Evolutionary conservation across 2,113 vertebrate species (phyloP).

Genomic region (Channa maculata): DNA sequence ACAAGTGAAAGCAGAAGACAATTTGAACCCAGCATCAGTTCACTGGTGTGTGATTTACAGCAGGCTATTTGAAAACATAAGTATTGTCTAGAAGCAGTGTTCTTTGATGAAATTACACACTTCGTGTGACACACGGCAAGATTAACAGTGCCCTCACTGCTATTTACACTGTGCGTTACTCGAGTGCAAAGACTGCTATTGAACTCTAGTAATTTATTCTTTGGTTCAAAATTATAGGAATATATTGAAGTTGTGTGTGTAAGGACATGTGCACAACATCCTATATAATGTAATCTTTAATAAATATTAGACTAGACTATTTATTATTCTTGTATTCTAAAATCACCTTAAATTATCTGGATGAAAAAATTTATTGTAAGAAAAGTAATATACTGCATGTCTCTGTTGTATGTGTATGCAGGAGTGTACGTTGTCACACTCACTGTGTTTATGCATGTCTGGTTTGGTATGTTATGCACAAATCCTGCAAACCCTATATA

Average conservation of each 20-base stretch:
- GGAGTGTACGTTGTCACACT: slow-evolving; percentile 15
- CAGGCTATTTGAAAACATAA: slow-evolving; percentile 19
- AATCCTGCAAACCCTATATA: slow-evolving; percentile 47
- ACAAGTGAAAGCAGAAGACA: slow-evolving; percentile 9
- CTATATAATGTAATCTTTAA: slow-evolving; percentile 57
- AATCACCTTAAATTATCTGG: slow-evolving; percentile 31
- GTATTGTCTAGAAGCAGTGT: slow-evolving; percentile 3
- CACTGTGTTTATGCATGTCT: slow-evolving; percentile 34
- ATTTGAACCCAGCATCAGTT: slow-evolving; percentile 24
- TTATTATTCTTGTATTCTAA: slow-evolving; percentile 29
- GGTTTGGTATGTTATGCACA: slow-evolving; percentile 28
- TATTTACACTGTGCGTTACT: slow-evolving; percentile 62
- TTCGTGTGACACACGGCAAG: slow-evolving; percentile 7
- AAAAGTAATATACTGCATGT: slow-evolving; percentile 58
- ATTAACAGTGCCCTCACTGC: slow-evolving; percentile 26
- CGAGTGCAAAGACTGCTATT: slow-evolving; percentile 61
- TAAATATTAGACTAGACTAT: slow-evolving; percentile 38
- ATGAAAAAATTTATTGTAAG: slow-evolving; percentile 31
- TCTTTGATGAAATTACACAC: slow-evolving; percentile 27
- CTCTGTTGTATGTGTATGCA: slow-evolving; percentile 29
- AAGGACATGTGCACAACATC: slow-evolving; percentile 39
- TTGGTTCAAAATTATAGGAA: slow-evolving; percentile 75
- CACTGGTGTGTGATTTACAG: slow-evolving; percentile 24
- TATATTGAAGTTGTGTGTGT: slow-evolving; percentile 53
- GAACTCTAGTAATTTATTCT: slow-evolving; percentile 65